These are phyloP conservation scores for Austrolebias charrua DNA, from an alignment of 2,797 vertebrate species.

Conservation along the genomic window DNA sequence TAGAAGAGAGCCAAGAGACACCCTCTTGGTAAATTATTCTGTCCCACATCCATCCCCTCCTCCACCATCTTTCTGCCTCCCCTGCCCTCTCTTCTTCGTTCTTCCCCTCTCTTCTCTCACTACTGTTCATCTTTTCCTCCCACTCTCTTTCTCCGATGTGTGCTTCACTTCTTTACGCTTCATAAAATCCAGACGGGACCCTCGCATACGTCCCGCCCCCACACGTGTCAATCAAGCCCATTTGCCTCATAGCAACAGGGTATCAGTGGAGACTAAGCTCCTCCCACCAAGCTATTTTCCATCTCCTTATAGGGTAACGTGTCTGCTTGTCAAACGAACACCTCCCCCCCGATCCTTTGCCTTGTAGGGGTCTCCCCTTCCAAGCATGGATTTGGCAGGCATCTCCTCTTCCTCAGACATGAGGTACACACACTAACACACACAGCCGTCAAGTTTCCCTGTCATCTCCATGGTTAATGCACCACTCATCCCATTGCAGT, in stretches of 20 bases:
- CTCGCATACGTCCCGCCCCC: slow-evolving; percentile 66
- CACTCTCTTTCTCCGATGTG: slow-evolving; percentile 64
- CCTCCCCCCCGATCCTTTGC: slow-evolving; percentile 50
- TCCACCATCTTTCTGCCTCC: slow-evolving; percentile 44
- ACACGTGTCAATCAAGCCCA: slow-evolving; percentile 68
- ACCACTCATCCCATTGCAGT: slow-evolving; percentile 44
- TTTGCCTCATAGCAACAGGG: slow-evolving; percentile 67
- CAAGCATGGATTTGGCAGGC: slow-evolving; percentile 11
- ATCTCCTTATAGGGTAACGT: slow-evolving; percentile 76
- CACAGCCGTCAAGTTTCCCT: slow-evolving; percentile 16
- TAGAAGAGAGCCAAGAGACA: slow-evolving; percentile 72
- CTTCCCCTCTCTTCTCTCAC: slow-evolving; percentile 52
- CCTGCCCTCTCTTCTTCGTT: slow-evolving; percentile 22
- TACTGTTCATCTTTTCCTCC: slow-evolving; percentile 69
- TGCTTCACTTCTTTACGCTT: slow-evolving; percentile 71
- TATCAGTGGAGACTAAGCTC: slow-evolving; percentile 39
- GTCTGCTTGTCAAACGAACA: slow-evolving; percentile 65
- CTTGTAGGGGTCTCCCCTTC: slow-evolving; percentile 52
- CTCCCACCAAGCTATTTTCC: slow-evolving; percentile 45
- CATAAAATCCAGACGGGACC: slow-evolving; percentile 80
- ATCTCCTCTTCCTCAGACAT: slow-evolving; percentile 24
- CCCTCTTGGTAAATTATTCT: slow-evolving; percentile 76
- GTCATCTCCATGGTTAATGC: slow-evolving; percentile 42
- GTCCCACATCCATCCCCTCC: slow-evolving; percentile 59
- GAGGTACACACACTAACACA: not conserved